Conservation (phyloP, 2,888 invertebrate genomes). For the Lapara coniferarum region DNA sequence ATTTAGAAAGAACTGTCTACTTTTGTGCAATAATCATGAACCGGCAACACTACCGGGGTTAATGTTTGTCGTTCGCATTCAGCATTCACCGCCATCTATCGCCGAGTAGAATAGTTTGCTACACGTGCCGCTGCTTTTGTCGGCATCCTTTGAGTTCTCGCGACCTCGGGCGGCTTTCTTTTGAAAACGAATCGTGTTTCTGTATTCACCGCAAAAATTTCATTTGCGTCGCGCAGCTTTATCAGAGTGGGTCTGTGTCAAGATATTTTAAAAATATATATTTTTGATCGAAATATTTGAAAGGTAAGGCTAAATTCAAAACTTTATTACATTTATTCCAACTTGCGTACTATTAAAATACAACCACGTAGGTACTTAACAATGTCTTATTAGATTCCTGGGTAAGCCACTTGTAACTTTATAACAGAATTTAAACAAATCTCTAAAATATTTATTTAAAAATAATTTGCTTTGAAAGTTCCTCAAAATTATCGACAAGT, state of each 20-base stretch:
- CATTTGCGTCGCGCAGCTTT: not conserved
- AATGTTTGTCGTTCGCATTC: not conserved
- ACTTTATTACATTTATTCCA: too few species aligned
- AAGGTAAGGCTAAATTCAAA: not conserved
- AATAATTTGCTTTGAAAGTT: not conserved
- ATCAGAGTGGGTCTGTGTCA: not conserved
- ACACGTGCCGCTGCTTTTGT: conserved; percentile 33
- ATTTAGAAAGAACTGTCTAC: not conserved
- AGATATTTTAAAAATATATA: not conserved
- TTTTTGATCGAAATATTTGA: not conserved
- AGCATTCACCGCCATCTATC: conserved; percentile 41
- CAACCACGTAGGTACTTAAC: not conserved
- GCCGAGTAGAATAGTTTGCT: conserved; percentile 33
- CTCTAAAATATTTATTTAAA: not conserved
- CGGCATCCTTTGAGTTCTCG: conserved; percentile 19
- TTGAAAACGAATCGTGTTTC: conserved; percentile 33
- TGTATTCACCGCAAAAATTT: conserved; percentile 28
- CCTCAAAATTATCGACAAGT: too few species aligned
- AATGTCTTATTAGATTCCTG: not conserved
- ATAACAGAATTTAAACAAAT: not conserved
- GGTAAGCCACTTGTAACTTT: too few species aligned
- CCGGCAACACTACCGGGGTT: not conserved
- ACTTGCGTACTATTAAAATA: not conserved
- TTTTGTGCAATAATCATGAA: not conserved
- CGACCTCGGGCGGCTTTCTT: conserved; percentile 31